Percentiles rank a stretch among this genome's conserved stretches.
Evolutionary conservation across 2,113 vertebrate species (phyloP).

Genomic region (Phaethornis superciliosus): DNA sequence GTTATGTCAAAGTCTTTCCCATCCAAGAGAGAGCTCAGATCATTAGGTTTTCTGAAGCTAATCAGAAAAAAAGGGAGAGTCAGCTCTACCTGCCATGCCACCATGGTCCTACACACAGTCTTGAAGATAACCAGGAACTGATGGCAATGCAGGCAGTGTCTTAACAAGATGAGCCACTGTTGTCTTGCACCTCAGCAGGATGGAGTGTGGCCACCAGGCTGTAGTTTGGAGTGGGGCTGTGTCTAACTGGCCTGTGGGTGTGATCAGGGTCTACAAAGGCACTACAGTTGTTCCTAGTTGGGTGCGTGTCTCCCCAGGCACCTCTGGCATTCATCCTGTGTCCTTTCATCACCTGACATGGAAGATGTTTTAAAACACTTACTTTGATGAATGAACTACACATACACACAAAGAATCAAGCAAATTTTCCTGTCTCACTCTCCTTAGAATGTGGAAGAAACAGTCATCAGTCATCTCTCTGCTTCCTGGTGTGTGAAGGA

Average conservation of each 20-base stretch:
- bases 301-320: background rate
- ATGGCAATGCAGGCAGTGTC: background rate
- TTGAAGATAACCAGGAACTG: background rate
- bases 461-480: background rate
- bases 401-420: background rate
- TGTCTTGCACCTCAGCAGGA: background rate
- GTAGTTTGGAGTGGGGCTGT: background rate
- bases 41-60: background rate
- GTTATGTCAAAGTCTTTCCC: background rate
- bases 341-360: background rate
- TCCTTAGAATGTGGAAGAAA: background rate
- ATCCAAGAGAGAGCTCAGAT: background rate
- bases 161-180: background rate
- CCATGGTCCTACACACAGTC: background rate
- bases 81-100: background rate
- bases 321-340: background rate
- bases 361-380: background rate
- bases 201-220: background rate
- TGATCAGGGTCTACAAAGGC: background rate
- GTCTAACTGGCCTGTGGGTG: background rate
- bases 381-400: background rate
- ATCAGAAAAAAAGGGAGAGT: background rate
- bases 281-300: background rate
- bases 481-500: background rate
- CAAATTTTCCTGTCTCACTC: background rate